Base-by-base conservation (phyloP, 2,797 vertebrate genomes). In the Acanthiza pusilla region DNA sequence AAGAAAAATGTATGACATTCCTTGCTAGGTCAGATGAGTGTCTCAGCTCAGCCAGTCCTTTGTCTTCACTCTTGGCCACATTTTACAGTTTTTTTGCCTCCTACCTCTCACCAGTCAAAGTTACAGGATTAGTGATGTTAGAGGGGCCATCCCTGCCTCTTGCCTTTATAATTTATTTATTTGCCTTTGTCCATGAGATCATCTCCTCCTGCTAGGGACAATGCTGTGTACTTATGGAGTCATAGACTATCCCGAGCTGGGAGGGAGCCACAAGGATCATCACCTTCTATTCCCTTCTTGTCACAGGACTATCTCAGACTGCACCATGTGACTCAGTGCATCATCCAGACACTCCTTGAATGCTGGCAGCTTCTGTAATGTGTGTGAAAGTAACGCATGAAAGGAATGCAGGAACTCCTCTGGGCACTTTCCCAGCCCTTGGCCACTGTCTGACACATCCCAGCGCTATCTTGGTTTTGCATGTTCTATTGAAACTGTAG, bases 341-440 rank as follows among this genome's bases (percentile, higher is more conserved):
- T 77, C 45, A 77, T 14, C 51, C 80, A 27, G 30, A 47, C 2
- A 7, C 65, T 76, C 55, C 23, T 43, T 15, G 15, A n/a, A 53
- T 16, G 38, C 45, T 21, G 25, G 22, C 71, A 95, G n/a, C 26
- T 55, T 71, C 34, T 87, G 58, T 11, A 18, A 29, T 16, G 6
- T 22, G 2, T 8, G 8, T 45, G 58, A 86, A 70, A 84, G 26
- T n/a, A 13, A 51, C 2, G 2, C 1, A 0, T 32, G 42, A 36
- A 68, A 57, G 23, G 47, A 62, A 32, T 18, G 29, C 16, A 63
- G 9, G 13, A 26, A 42, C 48, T 75, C 32, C 42, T 65, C 51
- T 47, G 48, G 36, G 50, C 5, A 1, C 32, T 61, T 93, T 78
- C 32, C 32, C 32, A 78, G 67, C 25, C 12, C 2, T 48, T 17